Conservation (phyloP, 2,797 vertebrate genomes). For the Pachyuromys duprasi region DNA sequence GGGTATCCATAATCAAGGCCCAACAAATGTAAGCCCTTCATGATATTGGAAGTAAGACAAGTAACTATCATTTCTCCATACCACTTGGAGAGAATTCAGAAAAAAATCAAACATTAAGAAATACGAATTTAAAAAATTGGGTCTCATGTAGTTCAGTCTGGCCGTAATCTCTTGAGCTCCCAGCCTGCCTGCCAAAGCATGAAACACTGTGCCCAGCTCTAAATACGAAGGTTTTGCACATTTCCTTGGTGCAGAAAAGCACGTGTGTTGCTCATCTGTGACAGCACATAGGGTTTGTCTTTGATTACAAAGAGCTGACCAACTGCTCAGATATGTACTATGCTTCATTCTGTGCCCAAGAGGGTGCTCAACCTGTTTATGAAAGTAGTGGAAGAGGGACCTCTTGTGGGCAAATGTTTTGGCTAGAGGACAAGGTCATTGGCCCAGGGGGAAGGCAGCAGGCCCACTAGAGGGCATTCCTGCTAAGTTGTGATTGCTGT, state of each 20-base stretch:
- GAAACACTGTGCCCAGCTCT: not conserved
- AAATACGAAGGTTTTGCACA: not conserved
- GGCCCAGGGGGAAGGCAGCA: not conserved
- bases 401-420: not conserved
- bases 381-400: not conserved
- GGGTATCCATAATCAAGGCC: not conserved
- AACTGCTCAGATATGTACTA: not conserved
- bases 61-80: not conserved
- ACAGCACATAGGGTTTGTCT: not conserved
- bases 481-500: not conserved
- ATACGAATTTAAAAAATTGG: not conserved
- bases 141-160: not conserved
- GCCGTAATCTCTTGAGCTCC: not conserved
- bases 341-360: not conserved
- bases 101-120: not conserved
- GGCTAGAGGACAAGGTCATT: not conserved
- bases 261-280: accelerated
- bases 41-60: not conserved
- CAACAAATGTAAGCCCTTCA: not conserved
- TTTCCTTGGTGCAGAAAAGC: not conserved
- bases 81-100: not conserved
- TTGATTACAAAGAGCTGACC: not conserved
- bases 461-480: not conserved
- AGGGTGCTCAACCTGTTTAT: not conserved
- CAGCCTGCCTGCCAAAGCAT: not conserved